Percentiles rank a stretch among this genome's conserved stretches.
Evolutionary conservation across 2,113 vertebrate genomes (phyloP).

Genomic region (Pyrgilauda ruficollis): DNA sequence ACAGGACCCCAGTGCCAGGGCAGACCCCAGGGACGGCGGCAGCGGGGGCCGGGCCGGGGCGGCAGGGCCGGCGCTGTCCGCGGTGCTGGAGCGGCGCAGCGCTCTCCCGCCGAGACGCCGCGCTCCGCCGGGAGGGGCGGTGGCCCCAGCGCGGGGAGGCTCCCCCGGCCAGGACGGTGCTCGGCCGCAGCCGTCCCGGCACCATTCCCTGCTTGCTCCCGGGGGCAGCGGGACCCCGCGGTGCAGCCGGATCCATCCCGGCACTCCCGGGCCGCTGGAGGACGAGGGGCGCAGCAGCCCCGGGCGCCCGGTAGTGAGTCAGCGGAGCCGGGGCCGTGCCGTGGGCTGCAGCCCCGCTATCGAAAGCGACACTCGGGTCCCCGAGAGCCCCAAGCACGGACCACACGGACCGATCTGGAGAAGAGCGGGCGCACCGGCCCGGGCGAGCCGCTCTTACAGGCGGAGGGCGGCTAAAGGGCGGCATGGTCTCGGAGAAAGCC

Average conservation of each 20-base stretch:
- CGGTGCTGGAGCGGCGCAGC: conserved; percentile 25
- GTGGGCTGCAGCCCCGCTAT: neutral
- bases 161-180: neutral
- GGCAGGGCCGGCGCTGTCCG: neutral
- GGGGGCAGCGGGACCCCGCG: neutral
- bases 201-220: neutral
- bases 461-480: neutral
- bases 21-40: neutral
- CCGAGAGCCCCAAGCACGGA: neutral
- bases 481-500: neutral
- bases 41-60: neutral
- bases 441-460: neutral
- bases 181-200: neutral
- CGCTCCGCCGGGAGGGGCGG: neutral
- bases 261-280: neutral
- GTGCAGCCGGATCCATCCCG: neutral
- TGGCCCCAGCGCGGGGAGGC: neutral
- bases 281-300: neutral
- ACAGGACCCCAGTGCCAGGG: neutral
- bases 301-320: neutral
- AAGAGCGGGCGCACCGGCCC: neutral
- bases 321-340: neutral
- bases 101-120: neutral
- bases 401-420: neutral
- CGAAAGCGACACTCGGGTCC: neutral